Conservation (phyloP, 2,888 invertebrate species). For the Cephus rjabovi region DNA sequence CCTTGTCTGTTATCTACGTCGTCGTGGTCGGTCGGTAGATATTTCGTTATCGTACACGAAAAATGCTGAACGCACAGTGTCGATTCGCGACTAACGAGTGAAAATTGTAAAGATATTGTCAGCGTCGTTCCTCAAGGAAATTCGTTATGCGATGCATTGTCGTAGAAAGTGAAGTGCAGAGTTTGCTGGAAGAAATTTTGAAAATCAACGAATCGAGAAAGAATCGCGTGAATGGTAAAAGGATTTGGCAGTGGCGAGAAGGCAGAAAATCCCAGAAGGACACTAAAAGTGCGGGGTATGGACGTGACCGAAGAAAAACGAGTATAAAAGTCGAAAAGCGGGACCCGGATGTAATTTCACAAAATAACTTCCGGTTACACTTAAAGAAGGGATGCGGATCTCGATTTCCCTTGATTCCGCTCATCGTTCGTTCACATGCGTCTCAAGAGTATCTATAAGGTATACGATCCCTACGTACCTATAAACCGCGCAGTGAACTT, state of each 20-base stretch:
- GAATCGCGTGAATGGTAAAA: not conserved
- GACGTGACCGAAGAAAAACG: slow-evolving; percentile 16
- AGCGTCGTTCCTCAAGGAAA: not conserved
- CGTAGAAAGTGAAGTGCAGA: not conserved
- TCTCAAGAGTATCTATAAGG: not conserved
- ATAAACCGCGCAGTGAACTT: not conserved
- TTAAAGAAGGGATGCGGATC: not conserved
- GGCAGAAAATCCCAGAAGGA: not conserved
- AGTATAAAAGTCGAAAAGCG: slow-evolving; percentile 3
- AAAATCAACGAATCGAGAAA: not conserved
- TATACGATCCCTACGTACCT: not conserved
- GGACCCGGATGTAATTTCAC: slow-evolving; percentile 33
- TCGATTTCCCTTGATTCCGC: not conserved
- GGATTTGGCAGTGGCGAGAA: not conserved
- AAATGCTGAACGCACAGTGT: not conserved
- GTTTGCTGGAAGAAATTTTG: not conserved
- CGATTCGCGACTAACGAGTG: not conserved
- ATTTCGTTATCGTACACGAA: not conserved
- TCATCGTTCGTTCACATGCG: not conserved
- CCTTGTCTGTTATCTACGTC: not conserved
- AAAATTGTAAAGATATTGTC: not conserved
- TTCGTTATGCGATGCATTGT: not conserved
- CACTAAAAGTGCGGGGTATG: not conserved
- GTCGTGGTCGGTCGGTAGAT: not conserved
- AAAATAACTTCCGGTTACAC: slow-evolving; percentile 34